Base-by-base conservation (phyloP, 2,113 vertebrate species). In the Daubentonia madagascariensis region DNA sequence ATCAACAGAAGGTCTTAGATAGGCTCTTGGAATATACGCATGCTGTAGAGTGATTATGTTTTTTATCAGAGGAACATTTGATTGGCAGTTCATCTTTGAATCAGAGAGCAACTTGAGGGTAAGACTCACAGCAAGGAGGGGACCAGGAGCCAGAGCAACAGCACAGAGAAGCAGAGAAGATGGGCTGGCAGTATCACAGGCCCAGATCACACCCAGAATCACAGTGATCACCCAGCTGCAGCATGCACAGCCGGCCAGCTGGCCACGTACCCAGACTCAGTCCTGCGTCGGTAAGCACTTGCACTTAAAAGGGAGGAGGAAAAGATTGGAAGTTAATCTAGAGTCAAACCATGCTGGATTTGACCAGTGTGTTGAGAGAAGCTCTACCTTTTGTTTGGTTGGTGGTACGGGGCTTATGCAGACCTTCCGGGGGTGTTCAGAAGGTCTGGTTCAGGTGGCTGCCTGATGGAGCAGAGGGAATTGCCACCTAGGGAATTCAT, bases 81-180 rank as follows among this genome's bases (percentile, higher is more conserved):
- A 98, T 98, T 98, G 94, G 85, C 30, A 96, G 45, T 79, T 97
- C 94, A 93, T 89, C 79, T 96, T 89, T 94, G 73, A 96, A 80
- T 97, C 76, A 96, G 48, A 93, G 91, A 97, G 87, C 0, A 3
- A 79, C 25, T 81, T 85, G 16, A 84, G 30, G 70, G 6, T 91
- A 40, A 97, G 52, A 91, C 84, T 89, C 97, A 83, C 40, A 88
- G 83, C 86, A 48, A 91, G n/a, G 90, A 78, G 20, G 50, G 16
- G 11, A 40, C 70, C 67, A 76, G 85, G 59, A 96, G 52, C 78
- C 54, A 93, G 43, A 85, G 89, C 10, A 0, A 92, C 30, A 96
- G 94, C 78, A 94, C 43, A 86, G 57, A 94, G 94, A 94, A 96
- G 97, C 95, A 84, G 32, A 83, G n/a, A 75, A 35, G 80, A 48